Evolutionary conservation across 2,888 invertebrate species (phyloP).

Genomic region (Smittia sp.): DNA sequence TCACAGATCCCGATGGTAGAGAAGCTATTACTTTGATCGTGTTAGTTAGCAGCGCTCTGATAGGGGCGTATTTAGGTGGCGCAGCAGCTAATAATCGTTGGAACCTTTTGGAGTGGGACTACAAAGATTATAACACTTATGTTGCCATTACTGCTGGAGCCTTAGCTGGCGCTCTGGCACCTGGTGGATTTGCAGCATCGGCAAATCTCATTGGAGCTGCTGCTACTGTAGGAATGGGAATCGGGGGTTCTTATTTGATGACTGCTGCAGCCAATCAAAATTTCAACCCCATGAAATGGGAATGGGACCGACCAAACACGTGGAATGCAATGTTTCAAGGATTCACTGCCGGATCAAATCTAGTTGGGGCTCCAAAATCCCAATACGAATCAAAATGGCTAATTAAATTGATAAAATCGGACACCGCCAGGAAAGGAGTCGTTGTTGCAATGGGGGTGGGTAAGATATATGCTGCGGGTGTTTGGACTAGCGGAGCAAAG

Average conservation of each 20-base stretch:
- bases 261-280: neutral
- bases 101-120: neutral
- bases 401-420: neutral
- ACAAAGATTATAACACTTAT: neutral
- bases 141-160: neutral
- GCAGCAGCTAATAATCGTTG: neutral
- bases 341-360: neutral
- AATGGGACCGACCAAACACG: neutral
- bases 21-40: neutral
- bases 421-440: neutral
- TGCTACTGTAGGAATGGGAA: neutral
- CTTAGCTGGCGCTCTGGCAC: neutral
- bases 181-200: neutral
- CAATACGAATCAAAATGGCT: too few relatives aligned
- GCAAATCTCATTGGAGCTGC: neutral
- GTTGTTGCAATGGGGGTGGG: too few relatives aligned
- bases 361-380: too few relatives aligned
- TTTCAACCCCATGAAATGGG: neutral
- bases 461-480: too few relatives aligned
- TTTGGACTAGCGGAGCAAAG: too few relatives aligned
- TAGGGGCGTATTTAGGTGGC: neutral
- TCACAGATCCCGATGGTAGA: neutral
- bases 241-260: neutral
- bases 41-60: neutral
- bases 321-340: neutral